phyloP scores from a whole-genome alignment of 2,888 invertebrate species.

The Theretra japonica region DNA sequence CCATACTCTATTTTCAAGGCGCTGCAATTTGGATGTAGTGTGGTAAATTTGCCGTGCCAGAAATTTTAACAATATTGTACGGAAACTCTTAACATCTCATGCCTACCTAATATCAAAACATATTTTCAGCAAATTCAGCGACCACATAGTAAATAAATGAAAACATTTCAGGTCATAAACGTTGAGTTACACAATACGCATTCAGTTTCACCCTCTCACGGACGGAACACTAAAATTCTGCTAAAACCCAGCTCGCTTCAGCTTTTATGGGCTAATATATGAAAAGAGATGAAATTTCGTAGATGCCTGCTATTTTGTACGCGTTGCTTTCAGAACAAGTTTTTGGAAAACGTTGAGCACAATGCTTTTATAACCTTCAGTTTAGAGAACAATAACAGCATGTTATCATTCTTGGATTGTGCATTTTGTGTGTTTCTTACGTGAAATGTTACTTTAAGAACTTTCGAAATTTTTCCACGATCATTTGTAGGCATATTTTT shows the following conservation, averaged over 20 bases:
- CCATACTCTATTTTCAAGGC: too few species aligned
- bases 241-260: not conserved
- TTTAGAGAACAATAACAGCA: not conserved
- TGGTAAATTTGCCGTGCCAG: too few species aligned
- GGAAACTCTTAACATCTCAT: not conserved
- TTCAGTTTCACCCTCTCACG: not conserved
- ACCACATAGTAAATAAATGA: not conserved
- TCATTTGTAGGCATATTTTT: too few species aligned
- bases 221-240: not conserved
- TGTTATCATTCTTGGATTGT: not conserved
- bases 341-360: not conserved
- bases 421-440: not conserved
- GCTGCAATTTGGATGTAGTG: too few species aligned
- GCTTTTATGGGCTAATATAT: not conserved
- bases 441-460: too few species aligned
- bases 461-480: too few species aligned
- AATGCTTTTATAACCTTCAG: not conserved
- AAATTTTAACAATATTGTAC: too few species aligned
- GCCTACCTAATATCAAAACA: not conserved
- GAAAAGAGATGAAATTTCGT: conserved; percentile 1
- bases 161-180: conserved; percentile 1
- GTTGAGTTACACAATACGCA: not conserved
- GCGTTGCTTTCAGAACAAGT: not conserved
- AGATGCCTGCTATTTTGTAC: not conserved
- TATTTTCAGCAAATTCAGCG: too few species aligned